Evolutionary conservation across 35 echinoderm and acorn worm species (phyloP), one percentile per base, ranked within the genome.

Genomic region (Acanthaster planci): DNA sequence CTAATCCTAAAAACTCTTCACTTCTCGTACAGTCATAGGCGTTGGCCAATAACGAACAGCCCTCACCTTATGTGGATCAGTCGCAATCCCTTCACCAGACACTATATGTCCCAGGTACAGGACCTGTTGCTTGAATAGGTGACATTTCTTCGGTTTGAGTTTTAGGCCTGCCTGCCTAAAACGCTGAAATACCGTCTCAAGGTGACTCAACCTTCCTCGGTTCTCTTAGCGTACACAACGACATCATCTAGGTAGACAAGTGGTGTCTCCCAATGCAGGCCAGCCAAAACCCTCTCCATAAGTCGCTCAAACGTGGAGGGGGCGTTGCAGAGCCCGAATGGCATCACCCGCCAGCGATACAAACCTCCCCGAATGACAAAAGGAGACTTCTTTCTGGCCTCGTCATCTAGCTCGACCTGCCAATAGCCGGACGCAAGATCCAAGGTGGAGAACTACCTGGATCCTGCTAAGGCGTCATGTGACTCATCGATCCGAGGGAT

Each of bases 241-340:
- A 97, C 67, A 38, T 95, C 93, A 80, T 95, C 93, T 0, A 97
- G 86, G 22, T 92, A 90, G 17, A 90, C 60, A 5, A 93, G 79
- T 1, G 78, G 86, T 19, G 81, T 90, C 19, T 90, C 76, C 87
- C 87, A 93, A 39, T 82, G 87, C 7, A 93, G 80, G 2, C 88
- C 78, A 0, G 77, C 50, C 2, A 90, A 68, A 2, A 92, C 51
- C 2, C 67, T 31, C 29, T 92, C 78, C 90, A 92, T 97, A 1
- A 89, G 53, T 42, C 87, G 44, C 21, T 92, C 67, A 39, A 97
- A 91, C 7, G 84, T 95, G 2, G 52, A 40, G 0, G 93, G 84
- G 9, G 89, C 86, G 37, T 87, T 84, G 37, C 60, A 84, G 2
- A 92, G 50, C 8, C 94, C 90, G 34, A 92, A 92, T 36, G 90